Base-by-base conservation (phyloP, 2,797 vertebrate species). In the Oreortyx pictus region DNA sequence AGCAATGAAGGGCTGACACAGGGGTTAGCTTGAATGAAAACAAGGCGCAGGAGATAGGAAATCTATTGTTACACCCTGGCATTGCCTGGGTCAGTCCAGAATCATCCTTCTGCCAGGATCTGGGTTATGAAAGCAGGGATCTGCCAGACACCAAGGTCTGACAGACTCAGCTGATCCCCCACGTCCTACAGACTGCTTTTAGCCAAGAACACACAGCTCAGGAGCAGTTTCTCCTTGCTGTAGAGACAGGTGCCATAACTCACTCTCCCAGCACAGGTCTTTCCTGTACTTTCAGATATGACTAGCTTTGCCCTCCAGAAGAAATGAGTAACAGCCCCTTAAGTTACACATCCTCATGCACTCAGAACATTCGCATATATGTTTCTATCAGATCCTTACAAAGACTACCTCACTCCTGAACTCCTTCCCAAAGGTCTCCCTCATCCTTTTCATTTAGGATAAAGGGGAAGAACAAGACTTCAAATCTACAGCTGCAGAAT, bases 301-400 rank as follows among this genome's bases (percentile, higher is more conserved):
- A 90, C 88, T 13, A 81, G 73, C 44, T 81, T 54, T 83, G 66
- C 67, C 52, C 70, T 89, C 39, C 79, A 90, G 92, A 35, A 93
- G 76, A 91, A 39, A 84, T 0, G 5, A 92, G 59, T 86, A 88
- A 93, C 46, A 72, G 35, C 27, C 82, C 82, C 47, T 75, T 78
- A 78, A 72, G 44, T 80, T 54, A 72, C 73, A 86, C 49, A 62
- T 70, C 41, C 60, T 83, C 66, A 59, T 57, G 76, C 70, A 67
- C 83, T 56, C 75, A 83, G 70, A 96, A 83, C 71, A 82, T 60
- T 61, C 2, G 4, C 52, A 71, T 71, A 18, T 64, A 41, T 31
- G 15, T 56, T 85, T 84, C 68, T 72, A 82, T 33, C 92, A 78
- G 44, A 57, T 85, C 71, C 76, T 83, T 39, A 61, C 27, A 75